Evolutionary conservation across 1,140 invertebrate genomes (phyloP).

Genomic region (Oscheius sp.): DNA sequence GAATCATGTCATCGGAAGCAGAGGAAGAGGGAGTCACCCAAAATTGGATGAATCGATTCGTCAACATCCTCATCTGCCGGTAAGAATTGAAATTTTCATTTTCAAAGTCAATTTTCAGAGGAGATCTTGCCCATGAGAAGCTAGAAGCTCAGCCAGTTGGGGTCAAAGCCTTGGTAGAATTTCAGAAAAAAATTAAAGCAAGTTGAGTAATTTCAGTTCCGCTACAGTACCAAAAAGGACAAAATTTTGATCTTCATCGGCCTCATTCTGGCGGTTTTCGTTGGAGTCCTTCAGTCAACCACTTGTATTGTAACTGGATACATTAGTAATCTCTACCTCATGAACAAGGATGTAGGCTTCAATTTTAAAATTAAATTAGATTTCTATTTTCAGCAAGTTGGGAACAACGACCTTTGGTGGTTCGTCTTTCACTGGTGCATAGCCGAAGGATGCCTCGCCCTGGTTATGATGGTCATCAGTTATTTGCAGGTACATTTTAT

Average conservation of each 20-base stretch:
- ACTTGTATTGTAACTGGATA: not conserved
- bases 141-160: not conserved
- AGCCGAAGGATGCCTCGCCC: not conserved
- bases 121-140: not conserved
- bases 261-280: not conserved
- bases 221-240: not conserved
- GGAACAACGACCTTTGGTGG: not conserved
- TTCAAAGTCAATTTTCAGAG: not conserved
- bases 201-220: not conserved
- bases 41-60: not conserved
- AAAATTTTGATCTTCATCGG: not conserved
- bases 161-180: not conserved
- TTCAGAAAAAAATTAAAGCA: not conserved
- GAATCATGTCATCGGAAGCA: not conserved
- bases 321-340: not conserved
- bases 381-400: slow-evolving; percentile 1
- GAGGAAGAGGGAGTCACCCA: not conserved
- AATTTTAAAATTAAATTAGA: no score
- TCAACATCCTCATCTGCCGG: slow-evolving; percentile 7
- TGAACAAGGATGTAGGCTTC: not conserved
- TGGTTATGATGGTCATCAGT: not conserved
- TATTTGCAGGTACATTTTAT: not conserved
- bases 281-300: not conserved
- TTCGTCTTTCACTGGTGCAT: not conserved
- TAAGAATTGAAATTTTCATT: not conserved